Evolutionary conservation across 1,140 invertebrate species (phyloP).

Genomic region (Hyles vespertilio): DNA sequence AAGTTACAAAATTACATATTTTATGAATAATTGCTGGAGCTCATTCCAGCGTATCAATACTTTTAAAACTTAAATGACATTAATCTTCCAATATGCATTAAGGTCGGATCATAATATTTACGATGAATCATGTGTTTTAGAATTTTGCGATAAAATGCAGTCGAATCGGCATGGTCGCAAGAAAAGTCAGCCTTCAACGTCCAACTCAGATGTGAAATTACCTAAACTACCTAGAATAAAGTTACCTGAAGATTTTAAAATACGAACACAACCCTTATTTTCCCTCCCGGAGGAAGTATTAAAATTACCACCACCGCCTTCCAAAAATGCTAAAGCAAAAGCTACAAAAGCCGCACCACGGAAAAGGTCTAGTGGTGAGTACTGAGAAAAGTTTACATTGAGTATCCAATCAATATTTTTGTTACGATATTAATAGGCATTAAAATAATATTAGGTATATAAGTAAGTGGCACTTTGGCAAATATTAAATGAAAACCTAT

Average conservation of each 20-base stretch:
- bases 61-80: too few species aligned
- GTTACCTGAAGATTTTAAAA: conserved; percentile 68
- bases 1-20: too few species aligned
- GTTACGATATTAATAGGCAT: too few species aligned
- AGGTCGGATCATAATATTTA: too few species aligned
- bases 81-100: too few species aligned
- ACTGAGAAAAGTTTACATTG: too few species aligned
- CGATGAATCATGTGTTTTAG: not conserved
- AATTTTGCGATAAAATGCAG: conserved; percentile 11
- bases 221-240: conserved; percentile 62
- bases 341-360: conserved; percentile 18
- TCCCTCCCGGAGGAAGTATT: conserved; percentile 69
- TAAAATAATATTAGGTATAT: too few species aligned
- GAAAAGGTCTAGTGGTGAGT: conserved; percentile 32
- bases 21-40: too few species aligned
- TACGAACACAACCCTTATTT: conserved; percentile 65
- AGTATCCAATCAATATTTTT: too few species aligned
- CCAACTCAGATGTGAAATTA: conserved; percentile 29
- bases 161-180: conserved; percentile 15
- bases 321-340: conserved; percentile 28
- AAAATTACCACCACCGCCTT: conserved; percentile 36
- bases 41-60: too few species aligned
- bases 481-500: too few species aligned
- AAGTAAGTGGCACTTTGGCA: too few species aligned
- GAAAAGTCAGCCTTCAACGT: conserved; percentile 30